Evolutionary conservation across 2,113 vertebrate species (phyloP), one percentile per base, ranked within the genome.

Genomic region (Amphiprion ocellaris): DNA sequence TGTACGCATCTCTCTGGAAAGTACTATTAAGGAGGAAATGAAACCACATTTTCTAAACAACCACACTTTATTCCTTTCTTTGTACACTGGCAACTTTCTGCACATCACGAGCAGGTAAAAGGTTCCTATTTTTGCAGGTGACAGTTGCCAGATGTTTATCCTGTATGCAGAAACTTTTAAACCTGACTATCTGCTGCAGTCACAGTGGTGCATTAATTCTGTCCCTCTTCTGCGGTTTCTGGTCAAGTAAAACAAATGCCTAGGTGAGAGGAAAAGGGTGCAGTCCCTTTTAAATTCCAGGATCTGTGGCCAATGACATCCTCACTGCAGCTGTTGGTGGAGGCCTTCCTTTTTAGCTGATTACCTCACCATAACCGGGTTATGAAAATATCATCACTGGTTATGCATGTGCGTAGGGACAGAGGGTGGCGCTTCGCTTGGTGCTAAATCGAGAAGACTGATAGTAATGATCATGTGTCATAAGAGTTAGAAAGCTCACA

Each of bases 301-400:
- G 64, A 74, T 89, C 74, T 56, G 68, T 37, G 49, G 85, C 82
- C 86, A 84, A 90, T 84, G 82, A 91, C 92, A 86, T 77, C 72
- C 85, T 80, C 66, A 60, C 81, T 87, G 92, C 94, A 95, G 94
- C 94, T 95, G 94, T 91, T 90, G 89, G 82, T 77, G 75, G 72
- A 71, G 80, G 74, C 74, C 72, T 85, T 91, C 83, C 49, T 83
- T 93, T 94, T 91, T 92, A 94, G 93, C 84, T 68, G 62, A 84
- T 95, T 93, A 94, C 92, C 86, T 94, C 93, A 93, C 69, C 75
- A 79, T 83, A 81, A 83, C 84, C 63, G 83, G 94, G 93, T 94
- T 94, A 94, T 93, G 91, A 93, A 95, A 95, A 95, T 95, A 94
- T 94, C 93, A 93, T 79, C 76, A 84, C 71, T 87, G 84, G 83